Percentiles rank a stretch among this genome's conserved stretches.
phyloP scores from a whole-genome alignment of 2,113 vertebrate genomes.

The Pogona vitticeps region DNA sequence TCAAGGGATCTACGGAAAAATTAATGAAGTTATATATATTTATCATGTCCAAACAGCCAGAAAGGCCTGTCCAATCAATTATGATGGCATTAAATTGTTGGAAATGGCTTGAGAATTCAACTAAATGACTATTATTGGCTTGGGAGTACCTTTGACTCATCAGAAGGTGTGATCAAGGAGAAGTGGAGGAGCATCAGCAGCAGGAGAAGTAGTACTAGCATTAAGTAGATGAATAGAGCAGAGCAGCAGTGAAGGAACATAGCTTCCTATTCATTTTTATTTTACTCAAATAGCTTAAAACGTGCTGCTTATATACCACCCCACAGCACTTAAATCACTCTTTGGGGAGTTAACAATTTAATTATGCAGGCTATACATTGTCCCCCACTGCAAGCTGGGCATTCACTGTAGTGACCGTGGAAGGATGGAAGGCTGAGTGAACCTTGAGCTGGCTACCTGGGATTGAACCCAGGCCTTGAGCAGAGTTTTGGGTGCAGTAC shows the following conservation, averaged over 20 bases:
- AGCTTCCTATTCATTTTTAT: neutral
- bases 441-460: too few species aligned
- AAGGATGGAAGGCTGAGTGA: too few species aligned
- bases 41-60: neutral
- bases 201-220: neutral
- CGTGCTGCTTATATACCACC: too few species aligned
- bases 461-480: too few species aligned
- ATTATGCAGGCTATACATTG: too few species aligned
- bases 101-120: neutral
- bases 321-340: too few species aligned
- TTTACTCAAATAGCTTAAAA: neutral
- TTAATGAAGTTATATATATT: neutral
- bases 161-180: neutral
- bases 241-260: neutral
- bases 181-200: neutral
- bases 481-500: too few species aligned
- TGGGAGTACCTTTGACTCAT: neutral
- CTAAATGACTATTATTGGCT: neutral
- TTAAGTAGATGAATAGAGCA: neutral
- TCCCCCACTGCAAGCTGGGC: too few species aligned
- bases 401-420: too few species aligned
- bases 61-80: neutral
- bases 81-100: neutral
- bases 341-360: too few species aligned
- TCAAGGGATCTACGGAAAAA: neutral